These are phyloP conservation scores for Rotaria macrura DNA, from an alignment of 2,888 invertebrate species.

Conservation along the genomic window DNA sequence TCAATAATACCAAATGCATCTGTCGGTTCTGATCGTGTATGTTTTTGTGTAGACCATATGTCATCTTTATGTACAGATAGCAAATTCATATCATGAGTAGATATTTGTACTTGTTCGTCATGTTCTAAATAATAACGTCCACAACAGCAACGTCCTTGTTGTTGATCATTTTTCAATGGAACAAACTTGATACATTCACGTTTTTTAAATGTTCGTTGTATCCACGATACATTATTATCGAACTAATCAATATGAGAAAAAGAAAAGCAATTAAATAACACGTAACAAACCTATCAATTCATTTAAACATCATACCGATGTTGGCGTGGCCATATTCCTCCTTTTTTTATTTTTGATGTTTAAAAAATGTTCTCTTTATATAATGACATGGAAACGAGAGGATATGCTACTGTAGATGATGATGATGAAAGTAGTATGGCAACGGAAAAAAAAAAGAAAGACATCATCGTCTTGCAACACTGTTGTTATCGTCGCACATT, in stretches of 20 bases:
- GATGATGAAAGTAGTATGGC: not conserved
- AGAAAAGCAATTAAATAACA: too few species aligned
- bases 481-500: not conserved
- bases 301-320: not conserved
- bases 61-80: not conserved
- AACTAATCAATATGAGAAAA: not conserved
- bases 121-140: not conserved
- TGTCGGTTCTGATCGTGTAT: not conserved
- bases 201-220: slow-evolving; percentile 26
- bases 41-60: not conserved
- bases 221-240: slow-evolving; percentile 23
- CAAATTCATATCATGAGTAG: not conserved
- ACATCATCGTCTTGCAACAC: not conserved
- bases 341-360: too few species aligned
- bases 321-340: not conserved
- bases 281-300: not conserved
- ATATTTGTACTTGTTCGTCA: not conserved
- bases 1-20: slow-evolving; percentile 68
- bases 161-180: slow-evolving; percentile 3
- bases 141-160: not conserved
- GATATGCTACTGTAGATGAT: not conserved
- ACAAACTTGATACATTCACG: slow-evolving; percentile 31
- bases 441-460: not conserved
- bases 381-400: not conserved
- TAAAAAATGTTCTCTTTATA: not conserved